A percentile compares a stretch with the other conserved stretches of the same genome.
Conservation (phyloP, 2,113 vertebrate species). For the Coracopsis vasa region DNA sequence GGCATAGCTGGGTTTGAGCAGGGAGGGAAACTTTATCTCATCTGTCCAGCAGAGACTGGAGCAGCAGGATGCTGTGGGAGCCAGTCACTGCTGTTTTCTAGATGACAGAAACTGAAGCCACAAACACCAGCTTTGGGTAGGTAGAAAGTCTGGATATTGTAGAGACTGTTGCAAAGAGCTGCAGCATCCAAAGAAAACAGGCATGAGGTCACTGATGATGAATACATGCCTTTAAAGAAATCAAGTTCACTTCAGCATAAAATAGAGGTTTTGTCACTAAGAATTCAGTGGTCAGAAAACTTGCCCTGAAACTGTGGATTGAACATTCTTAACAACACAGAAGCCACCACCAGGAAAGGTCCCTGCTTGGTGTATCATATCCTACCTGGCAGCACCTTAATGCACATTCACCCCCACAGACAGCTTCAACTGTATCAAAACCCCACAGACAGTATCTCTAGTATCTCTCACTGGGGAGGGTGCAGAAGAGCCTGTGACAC, state of each 20-base stretch:
- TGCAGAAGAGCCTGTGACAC: background rate
- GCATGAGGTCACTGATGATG: background rate
- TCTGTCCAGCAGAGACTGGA: background rate
- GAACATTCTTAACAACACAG: background rate
- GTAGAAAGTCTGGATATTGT: background rate
- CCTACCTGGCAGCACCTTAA: background rate
- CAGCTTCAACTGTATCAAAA: background rate
- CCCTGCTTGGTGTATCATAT: background rate
- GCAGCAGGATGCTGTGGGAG: background rate
- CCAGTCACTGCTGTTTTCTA: background rate
- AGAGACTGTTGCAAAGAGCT: background rate
- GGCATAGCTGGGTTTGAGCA: background rate
- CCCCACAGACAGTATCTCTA: background rate
- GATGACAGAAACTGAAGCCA: background rate
- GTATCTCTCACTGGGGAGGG: background rate
- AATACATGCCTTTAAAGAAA: background rate
- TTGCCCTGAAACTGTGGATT: background rate
- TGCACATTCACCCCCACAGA: background rate
- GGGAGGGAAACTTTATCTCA: background rate
- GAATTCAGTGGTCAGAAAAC: background rate
- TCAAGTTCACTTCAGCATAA: background rate
- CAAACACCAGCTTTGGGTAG: background rate
- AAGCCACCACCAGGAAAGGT: background rate
- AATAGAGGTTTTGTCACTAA: background rate
- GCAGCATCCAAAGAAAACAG: background rate